Percentiles rank a stretch among this genome's conserved stretches.
phyloP scores from a whole-genome alignment of 2,797 vertebrate species.

The Anisognathus igniventris region DNA sequence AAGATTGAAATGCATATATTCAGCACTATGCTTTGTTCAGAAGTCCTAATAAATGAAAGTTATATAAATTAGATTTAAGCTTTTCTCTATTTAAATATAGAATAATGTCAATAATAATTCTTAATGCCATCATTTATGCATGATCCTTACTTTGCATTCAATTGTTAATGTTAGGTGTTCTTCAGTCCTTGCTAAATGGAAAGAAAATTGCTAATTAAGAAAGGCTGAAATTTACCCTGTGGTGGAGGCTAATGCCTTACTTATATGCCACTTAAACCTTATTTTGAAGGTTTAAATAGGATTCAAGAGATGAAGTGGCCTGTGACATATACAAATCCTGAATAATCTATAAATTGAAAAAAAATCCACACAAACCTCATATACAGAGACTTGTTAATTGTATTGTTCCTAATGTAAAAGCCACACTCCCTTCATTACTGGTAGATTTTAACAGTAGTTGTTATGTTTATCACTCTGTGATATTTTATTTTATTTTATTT shows the following conservation, averaged over 20 bases:
- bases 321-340: neutral
- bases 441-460: conserved; percentile 16
- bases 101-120: neutral
- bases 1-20: neutral
- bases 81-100: neutral
- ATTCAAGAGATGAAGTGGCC: neutral
- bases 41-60: neutral
- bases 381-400: neutral
- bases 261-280: neutral
- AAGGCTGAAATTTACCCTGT: neutral
- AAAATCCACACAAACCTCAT: neutral
- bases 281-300: conserved; percentile 11
- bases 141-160: neutral
- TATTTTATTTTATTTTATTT: neutral
- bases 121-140: neutral
- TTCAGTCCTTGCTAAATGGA: neutral
- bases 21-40: neutral
- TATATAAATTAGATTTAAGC: neutral
- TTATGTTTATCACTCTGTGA: neutral
- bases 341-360: neutral
- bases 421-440: neutral
- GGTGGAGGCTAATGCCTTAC: neutral
- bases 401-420: neutral
- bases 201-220: neutral
- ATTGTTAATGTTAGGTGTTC: neutral